phyloP scores from a whole-genome alignment of 2,797 vertebrate species.

The Glyptemys insculpta region DNA sequence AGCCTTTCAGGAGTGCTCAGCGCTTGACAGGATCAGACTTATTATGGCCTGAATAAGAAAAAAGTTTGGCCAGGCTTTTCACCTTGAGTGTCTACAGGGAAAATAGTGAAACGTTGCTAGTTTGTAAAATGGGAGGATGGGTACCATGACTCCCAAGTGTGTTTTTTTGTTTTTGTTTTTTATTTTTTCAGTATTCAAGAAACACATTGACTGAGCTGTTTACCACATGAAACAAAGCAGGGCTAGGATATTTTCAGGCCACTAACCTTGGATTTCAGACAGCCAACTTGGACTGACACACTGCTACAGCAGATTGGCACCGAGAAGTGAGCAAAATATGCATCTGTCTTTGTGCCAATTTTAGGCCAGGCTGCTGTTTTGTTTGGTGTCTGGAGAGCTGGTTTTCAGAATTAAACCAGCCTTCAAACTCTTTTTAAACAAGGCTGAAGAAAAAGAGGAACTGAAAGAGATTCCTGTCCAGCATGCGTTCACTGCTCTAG shows the following conservation, averaged over 20 bases:
- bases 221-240: conserved; percentile 67
- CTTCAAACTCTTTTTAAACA: conserved; percentile 74
- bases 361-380: conserved; percentile 74
- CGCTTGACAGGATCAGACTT: not conserved
- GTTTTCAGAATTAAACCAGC: conserved; percentile 77
- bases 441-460: conserved; percentile 75
- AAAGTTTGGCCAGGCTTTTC: not conserved
- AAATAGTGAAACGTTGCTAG: conserved; percentile 22
- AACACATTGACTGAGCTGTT: conserved; percentile 58
- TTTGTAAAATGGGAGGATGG: conserved; percentile 19
- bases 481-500: conserved; percentile 74
- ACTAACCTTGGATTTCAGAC: conserved; percentile 70
- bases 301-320: conserved; percentile 72
- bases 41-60: not conserved
- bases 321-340: conserved; percentile 75
- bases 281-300: conserved; percentile 65
- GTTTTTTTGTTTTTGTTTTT: not conserved
- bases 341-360: conserved; percentile 74
- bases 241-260: conserved; percentile 67
- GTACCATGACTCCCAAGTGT: conserved; percentile 10
- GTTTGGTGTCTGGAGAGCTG: conserved; percentile 78
- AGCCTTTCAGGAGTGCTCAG: not conserved
- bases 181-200: conserved; percentile 38
- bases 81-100: not conserved
- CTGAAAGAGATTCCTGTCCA: conserved; percentile 77